Evolutionary conservation across 2,888 invertebrate species (phyloP).

Genomic region (Melangyna quadrimaculata): DNA sequence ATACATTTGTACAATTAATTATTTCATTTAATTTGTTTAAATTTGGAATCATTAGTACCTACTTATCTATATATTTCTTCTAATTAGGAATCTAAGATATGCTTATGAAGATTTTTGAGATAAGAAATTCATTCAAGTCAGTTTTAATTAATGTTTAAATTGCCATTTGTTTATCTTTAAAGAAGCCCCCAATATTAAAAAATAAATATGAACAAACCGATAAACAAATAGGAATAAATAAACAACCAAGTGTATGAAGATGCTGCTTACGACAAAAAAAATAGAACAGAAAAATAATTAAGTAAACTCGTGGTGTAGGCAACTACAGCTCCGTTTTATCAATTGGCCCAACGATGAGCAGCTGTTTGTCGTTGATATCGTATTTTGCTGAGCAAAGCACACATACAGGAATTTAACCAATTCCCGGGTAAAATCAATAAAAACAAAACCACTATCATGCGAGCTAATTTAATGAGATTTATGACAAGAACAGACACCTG

Average conservation of each 20-base stretch:
- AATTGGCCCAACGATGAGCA: constrained; percentile 26
- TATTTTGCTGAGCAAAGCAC: not conserved
- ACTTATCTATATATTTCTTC: too few relatives aligned
- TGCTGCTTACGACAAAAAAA: not conserved
- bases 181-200: not conserved
- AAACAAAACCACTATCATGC: not conserved
- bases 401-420: not conserved
- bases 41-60: not conserved
- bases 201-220: not conserved
- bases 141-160: not conserved
- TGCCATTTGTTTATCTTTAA: not conserved
- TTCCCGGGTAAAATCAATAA: constrained; percentile 61
- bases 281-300: constrained; percentile 1
- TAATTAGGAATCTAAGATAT: not conserved
- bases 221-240: not conserved
- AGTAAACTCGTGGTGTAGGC: constrained; percentile 20
- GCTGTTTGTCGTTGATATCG: not conserved
- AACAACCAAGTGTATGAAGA: constrained; percentile 1
- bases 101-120: not conserved
- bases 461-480: not conserved
- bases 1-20: too few relatives aligned
- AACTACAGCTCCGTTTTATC: constrained; percentile 47
- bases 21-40: too few relatives aligned
- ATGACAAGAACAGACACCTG: constrained; percentile 22
- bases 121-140: not conserved